A percentile compares a stretch with the other conserved stretches of the same genome.
Conservation (phyloP, 2,113 vertebrate species). For the Patagioenas fasciata region DNA sequence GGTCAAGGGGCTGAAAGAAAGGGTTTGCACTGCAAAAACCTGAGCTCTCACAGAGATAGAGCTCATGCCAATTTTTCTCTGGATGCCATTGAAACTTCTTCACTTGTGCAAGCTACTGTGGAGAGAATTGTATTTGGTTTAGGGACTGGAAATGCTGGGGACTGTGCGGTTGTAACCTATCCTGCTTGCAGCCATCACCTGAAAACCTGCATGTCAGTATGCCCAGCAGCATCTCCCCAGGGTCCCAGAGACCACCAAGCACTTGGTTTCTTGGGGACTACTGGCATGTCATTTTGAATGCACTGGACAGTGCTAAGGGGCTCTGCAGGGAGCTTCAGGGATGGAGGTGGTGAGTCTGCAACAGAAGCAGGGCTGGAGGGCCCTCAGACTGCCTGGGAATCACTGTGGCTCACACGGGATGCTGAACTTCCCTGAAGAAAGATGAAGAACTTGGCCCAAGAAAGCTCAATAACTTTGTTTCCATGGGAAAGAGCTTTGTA, state of each 20-base stretch:
- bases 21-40: background rate
- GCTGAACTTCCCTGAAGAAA: rapidly evolving
- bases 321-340: background rate
- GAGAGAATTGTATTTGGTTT: background rate
- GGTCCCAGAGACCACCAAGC: background rate
- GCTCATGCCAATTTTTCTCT: background rate
- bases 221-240: rapidly evolving
- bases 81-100: background rate
- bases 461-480: background rate
- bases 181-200: background rate
- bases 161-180: background rate
- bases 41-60: background rate
- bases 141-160: background rate
- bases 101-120: background rate
- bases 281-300: background rate
- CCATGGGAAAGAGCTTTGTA: background rate
- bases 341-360: background rate
- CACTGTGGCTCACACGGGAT: rapidly evolving
- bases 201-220: background rate
- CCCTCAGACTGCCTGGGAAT: background rate
- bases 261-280: background rate
- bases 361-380: background rate
- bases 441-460: background rate
- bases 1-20: background rate
- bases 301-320: rapidly evolving